phyloP scores from a whole-genome alignment of 2,113 vertebrate genomes.

The Phylloscopus whistleri region DNA sequence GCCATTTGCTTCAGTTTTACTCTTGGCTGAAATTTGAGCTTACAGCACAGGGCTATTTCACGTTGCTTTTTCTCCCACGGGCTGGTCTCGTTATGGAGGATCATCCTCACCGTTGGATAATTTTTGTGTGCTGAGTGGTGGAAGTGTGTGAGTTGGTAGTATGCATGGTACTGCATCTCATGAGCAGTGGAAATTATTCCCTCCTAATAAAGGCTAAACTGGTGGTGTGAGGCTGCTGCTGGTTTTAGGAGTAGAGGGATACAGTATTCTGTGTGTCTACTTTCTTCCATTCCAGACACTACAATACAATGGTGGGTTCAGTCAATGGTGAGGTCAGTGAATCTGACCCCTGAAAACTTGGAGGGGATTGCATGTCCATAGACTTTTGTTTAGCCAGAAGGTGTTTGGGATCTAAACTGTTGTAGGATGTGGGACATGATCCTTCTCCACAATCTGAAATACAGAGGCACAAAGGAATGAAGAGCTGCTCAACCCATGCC shows the following conservation, averaged over 20 bases:
- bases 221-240: neutral
- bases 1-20: slow-evolving; percentile 23
- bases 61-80: neutral
- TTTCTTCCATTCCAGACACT: neutral
- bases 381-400: neutral
- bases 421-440: neutral
- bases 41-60: neutral
- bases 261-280: neutral
- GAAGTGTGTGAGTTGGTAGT: neutral
- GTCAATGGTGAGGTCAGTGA: neutral
- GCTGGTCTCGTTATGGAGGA: neutral
- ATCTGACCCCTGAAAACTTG: neutral
- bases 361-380: neutral
- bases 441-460: neutral
- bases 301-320: neutral
- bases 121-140: neutral
- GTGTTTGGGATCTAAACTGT: neutral
- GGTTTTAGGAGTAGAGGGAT: neutral
- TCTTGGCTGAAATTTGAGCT: neutral
- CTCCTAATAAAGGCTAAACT: neutral
- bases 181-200: neutral
- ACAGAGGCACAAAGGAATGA: neutral
- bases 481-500: neutral
- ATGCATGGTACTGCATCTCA: neutral
- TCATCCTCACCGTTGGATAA: neutral